Evolutionary conservation across 2,888 invertebrate species (phyloP).

Genomic region (Rhodophaea formosa): DNA sequence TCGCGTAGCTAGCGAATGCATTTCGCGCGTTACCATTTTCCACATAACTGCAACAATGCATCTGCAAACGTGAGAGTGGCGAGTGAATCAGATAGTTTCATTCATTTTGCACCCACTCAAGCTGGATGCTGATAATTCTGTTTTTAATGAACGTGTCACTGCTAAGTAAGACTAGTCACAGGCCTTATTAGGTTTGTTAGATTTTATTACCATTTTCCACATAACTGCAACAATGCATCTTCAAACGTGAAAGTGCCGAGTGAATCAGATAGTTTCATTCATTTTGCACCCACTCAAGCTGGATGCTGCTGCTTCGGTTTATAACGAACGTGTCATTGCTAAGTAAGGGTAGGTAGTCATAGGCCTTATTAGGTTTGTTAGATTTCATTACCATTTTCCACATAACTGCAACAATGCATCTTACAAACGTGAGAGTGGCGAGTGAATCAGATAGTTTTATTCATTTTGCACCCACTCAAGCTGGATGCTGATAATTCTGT

Average conservation of each 20-base stretch:
- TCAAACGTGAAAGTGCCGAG: not conserved
- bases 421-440: conserved; percentile 1
- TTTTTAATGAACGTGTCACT: not conserved
- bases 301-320: not conserved
- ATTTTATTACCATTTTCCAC: conserved; percentile 3
- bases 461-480: not conserved
- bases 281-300: not conserved
- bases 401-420: not conserved
- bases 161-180: not conserved
- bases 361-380: too few species aligned
- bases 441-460: not conserved
- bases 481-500: not conserved
- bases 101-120: not conserved
- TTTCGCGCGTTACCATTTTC: conserved; percentile 1
- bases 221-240: not conserved
- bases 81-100: not conserved
- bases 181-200: too few species aligned
- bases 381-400: conserved; percentile 1
- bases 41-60: not conserved
- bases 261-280: not conserved
- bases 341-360: too few species aligned
- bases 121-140: not conserved
- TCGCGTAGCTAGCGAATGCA: not conserved
- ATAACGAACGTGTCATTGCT: not conserved
- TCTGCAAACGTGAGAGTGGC: conserved; percentile 1